Percentiles rank a stretch among this genome's conserved stretches.
Conservation (phyloP, 2,888 invertebrate genomes). For the Blastobasis adustella region DNA sequence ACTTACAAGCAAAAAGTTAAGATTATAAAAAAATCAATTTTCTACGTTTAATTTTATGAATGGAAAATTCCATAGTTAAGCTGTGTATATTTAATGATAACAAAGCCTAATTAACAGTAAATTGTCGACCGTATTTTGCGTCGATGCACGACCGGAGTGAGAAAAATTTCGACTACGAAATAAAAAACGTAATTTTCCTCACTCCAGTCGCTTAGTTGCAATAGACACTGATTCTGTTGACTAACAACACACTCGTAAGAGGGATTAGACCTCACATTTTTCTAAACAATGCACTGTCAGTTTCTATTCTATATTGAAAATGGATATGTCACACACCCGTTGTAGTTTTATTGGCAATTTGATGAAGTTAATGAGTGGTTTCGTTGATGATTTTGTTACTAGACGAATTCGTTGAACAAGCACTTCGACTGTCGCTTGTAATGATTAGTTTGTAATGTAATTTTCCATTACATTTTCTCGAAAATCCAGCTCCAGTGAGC, state of each 20-base stretch:
- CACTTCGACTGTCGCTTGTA: conserved; percentile 10
- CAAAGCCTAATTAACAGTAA: conserved; percentile 56
- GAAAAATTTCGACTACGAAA: conserved; percentile 13
- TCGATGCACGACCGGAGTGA: conserved; percentile 9
- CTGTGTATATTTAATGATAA: conserved; percentile 58
- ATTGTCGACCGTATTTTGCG: conserved; percentile 23
- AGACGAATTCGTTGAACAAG: conserved; percentile 43
- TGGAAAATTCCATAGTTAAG: conserved; percentile 66
- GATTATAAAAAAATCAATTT: conserved; percentile 40
- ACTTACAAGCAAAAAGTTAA: conserved; percentile 24
- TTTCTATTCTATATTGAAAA: conserved; percentile 30
- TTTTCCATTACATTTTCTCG: no score
- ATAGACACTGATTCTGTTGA: conserved; percentile 67
- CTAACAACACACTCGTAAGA: conserved; percentile 21
- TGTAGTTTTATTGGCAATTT: conserved; percentile 56
- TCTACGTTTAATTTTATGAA: conserved; percentile 64
- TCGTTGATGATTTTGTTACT: conserved; percentile 50
- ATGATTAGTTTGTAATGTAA: no score
- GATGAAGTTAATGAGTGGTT: conserved; percentile 37
- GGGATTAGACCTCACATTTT: conserved; percentile 27
- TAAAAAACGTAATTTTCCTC: conserved; percentile 22
- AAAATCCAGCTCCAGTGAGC: no score
- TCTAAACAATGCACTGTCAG: conserved; percentile 54
- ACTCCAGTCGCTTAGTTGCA: conserved; percentile 48
- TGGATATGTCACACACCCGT: conserved; percentile 49